Conservation (phyloP, 2,888 invertebrate genomes). For the Cephus pygmeus region DNA sequence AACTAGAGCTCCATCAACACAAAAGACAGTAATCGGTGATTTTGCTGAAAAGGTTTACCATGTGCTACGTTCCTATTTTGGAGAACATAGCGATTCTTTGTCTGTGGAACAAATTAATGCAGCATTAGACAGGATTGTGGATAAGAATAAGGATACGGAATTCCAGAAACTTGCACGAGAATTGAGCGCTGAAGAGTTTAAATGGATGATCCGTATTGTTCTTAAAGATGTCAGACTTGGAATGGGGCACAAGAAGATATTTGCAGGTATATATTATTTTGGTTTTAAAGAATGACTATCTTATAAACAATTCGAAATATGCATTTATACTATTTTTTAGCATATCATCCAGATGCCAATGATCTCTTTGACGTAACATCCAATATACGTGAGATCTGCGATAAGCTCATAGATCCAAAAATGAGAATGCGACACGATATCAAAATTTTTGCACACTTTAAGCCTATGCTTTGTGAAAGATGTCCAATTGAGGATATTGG, state of each 20-base stretch:
- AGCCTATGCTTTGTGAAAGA: slow-evolving; percentile 89
- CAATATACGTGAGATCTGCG: slow-evolving; percentile 71
- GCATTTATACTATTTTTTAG: slow-evolving; percentile 33
- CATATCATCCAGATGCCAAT: slow-evolving; percentile 84
- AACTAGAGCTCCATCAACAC: slow-evolving; percentile 68
- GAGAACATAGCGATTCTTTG: slow-evolving; percentile 66
- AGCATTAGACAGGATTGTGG: slow-evolving; percentile 80
- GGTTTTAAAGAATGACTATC: neutral
- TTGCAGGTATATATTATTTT: slow-evolving; percentile 61
- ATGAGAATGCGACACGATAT: slow-evolving; percentile 75
- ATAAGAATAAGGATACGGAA: slow-evolving; percentile 73
- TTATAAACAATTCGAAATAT: neutral
- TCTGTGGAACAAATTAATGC: slow-evolving; percentile 79
- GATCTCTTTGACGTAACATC: slow-evolving; percentile 74
- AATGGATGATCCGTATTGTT: slow-evolving; percentile 91
- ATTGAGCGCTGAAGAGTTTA: slow-evolving; percentile 81
- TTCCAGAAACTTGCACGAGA: slow-evolving; percentile 76
- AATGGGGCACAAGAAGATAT: slow-evolving; percentile 77
- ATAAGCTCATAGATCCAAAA: slow-evolving; percentile 73
- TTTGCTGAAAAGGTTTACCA: slow-evolving; percentile 84
- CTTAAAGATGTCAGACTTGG: slow-evolving; percentile 86
- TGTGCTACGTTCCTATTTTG: slow-evolving; percentile 73
- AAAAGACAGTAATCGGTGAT: slow-evolving; percentile 72
- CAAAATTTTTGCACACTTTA: slow-evolving; percentile 80
- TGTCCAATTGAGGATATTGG: slow-evolving; percentile 73